Evolutionary conservation across 1,140 invertebrate species (phyloP), one percentile per base, ranked within the genome.

Genomic region (Drosophila dunni): DNA sequence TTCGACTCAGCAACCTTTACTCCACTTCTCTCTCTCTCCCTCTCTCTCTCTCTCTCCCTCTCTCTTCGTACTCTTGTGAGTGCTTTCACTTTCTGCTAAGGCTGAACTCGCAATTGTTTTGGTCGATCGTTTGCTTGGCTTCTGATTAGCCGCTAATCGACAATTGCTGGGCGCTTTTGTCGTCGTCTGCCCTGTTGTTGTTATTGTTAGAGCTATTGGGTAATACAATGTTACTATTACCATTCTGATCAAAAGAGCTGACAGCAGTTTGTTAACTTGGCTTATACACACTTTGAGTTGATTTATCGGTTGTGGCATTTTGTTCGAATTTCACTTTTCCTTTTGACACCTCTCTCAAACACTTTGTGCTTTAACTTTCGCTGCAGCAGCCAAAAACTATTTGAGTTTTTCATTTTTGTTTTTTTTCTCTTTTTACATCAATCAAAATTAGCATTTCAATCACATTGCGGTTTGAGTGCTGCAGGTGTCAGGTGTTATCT

Each of bases 381-480:
- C 82, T 79, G 77, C 77, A 75, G 45, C 74, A 67, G 44, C 51
- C 24, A 20, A 46, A 57, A 67, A 48, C 51, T 38, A 34, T 50
- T 70, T 58, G 60, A 68, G 71, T 71, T 67, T 64, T 29, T 29
- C 24, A 29, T 29, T 29, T 29, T 29, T 29, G 1, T 5, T 29
- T 29, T 29, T 29, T 29, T 45, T 51, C 46, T 33, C 24, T 29
- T 45, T 51, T 48, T 33, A 88, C 82, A 86, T 86, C 83, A 79
- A 86, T 86, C 82, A 86, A 82, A 86, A 88, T 86, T 86, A 86
- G 83, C 82, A 86, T 88, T 74, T 86, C 82, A 88, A 88, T 86
- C 79, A 83, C 38, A 57, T 56, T 38, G 46, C 53, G 62, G 54
- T 71, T 78, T 63, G 65, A 38, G 65, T 78, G 78, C 38, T n/a